phyloP scores from a whole-genome alignment of 2,797 vertebrate genomes.

The Avahi laniger region DNA sequence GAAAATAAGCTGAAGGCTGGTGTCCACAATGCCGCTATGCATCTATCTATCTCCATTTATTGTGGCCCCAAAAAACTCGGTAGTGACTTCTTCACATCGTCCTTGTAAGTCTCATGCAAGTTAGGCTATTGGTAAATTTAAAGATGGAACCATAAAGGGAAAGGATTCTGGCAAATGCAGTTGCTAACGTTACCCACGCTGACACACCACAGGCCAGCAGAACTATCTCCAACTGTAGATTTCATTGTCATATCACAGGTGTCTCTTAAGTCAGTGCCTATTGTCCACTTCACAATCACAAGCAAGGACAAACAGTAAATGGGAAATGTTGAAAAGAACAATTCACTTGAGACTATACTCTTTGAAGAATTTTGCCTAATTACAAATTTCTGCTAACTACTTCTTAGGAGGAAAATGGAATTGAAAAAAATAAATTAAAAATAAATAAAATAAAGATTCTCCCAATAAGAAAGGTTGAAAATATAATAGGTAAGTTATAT shows the following conservation, averaged over 20 bases:
- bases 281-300: not conserved
- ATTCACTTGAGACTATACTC: not conserved
- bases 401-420: not conserved
- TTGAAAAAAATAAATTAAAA: not conserved
- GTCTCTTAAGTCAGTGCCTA: not conserved
- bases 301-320: not conserved
- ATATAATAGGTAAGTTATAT: not conserved
- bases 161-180: not conserved
- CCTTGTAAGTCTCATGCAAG: not conserved
- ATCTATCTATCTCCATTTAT: not conserved
- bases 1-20: not conserved
- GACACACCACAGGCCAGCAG: not conserved
- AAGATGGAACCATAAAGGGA: not conserved
- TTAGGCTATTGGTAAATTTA: not conserved
- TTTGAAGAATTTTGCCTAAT: conserved; percentile 4
- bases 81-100: not conserved
- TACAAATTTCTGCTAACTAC: not conserved
- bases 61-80: not conserved
- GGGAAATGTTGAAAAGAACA: not conserved
- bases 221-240: not conserved
- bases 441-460: not conserved
- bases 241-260: not conserved
- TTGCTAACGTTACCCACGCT: not conserved
- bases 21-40: not conserved
- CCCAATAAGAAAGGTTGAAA: not conserved